Evolutionary conservation across 2,888 invertebrate genomes (phyloP), one percentile per base, ranked within the genome.

Genomic region (Holacanthella duospinosa): DNA sequence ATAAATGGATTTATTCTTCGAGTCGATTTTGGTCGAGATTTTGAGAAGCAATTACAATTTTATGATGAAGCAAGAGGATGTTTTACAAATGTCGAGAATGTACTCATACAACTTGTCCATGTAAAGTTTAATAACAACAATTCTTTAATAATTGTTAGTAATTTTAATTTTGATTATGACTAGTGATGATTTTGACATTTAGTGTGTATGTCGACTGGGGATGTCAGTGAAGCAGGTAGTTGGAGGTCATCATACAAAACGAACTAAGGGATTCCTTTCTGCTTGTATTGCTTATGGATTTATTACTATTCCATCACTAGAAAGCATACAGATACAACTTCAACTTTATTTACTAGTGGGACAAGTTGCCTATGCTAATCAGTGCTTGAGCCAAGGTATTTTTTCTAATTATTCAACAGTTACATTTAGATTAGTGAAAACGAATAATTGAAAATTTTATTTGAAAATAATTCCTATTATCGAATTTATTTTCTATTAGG

Each of bases 221-320:
- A 85, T 88, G 71, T 82, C 83, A 75, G 86, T 83, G 19, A 79
- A 82, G 44, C 82, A 80, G 74, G 83, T 87, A 63, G 85, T 88
- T 2, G 84, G 84, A 69, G 87, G 87, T 2, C 83, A 85, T 74
- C 89, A 89, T 74, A 86, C 87, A 0, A 81, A 85, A 66, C 88
- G 88, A 77, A 90, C 90, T 1, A 85, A 86, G 19, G 86, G 90
- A 73, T 89, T 94, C 80, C 88, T 90, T 29, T 85, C 91, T 75
- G 95, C 96, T 1, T 96, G 96, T 80, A 87, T 91, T 55, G 96
- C 97, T 0, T 97, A 91, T 79, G 88, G 89, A 77, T 96, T 88
- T 78, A 94, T 97, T 67, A 96, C 96, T 9, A 89, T 94, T 76
- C 97, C 97, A n/a, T 95, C 95, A 19, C 84, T 97, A 75, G 84